Evolutionary conservation across 2,888 invertebrate species (phyloP), one percentile per base, ranked within the genome.

Genomic region (Myathropa florea): DNA sequence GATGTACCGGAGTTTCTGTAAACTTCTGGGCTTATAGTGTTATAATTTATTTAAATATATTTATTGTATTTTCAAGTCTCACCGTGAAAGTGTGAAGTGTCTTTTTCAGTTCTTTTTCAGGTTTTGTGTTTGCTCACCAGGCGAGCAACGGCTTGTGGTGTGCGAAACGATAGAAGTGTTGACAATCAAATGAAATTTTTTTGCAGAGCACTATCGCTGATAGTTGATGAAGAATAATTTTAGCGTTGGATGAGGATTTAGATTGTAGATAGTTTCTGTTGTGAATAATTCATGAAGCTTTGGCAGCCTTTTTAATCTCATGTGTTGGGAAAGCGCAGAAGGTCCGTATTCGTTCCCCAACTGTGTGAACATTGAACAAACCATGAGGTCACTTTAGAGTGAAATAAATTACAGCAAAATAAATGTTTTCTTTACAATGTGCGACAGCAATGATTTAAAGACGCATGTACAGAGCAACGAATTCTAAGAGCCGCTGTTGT

Each of bases 1-100:
- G 84, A 92, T 92, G 92, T 92, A 92, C 76, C 89, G 82, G 24
- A 89, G 90, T 57, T 92, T 92, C 83, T 92, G 92, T 77, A 89
- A 90, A 79, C 89, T 92, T 21, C 83, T 92, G n/a, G 92, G 91
- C 28, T 88, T 92, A 65, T 92, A 90, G 70, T 36, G 4, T 39
- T 24, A 30, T 65, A 55, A 23, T 28, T 63, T 60, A 53, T 53
- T 77, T 46, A 2, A 77, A 68, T 61, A 68, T 26, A 57, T 57
- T 24, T 57, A 24, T 57, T 23, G 7, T 33, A 77, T 33, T 23
- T 53, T 39, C 24, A 67, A 67, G 53, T 61, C 18, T 67, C 36
- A 14, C n/a, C 28, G 68, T 55, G 59, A 77, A 68, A 70, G 61
- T 61, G 53, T n/a, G 21, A 24, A 28, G 18, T n/a, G 21, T 39